A percentile compares a stretch with the other conserved stretches of the same genome.
Evolutionary conservation across 2,113 vertebrate species (phyloP).

Genomic region (Ptychochromis oligacanthus): DNA sequence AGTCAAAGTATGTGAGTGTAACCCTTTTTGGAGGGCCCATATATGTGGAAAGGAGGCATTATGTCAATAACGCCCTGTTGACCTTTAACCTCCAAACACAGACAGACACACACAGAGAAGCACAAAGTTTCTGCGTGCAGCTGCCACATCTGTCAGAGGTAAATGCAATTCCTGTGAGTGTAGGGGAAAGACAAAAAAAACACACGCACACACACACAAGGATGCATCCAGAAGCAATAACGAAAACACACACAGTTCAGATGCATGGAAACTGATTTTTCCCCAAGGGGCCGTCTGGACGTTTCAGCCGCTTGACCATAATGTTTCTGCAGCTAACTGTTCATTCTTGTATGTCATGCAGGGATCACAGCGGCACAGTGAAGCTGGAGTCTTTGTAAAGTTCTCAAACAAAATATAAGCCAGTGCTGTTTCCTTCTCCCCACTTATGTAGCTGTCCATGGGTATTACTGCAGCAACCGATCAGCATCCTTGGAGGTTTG

Average conservation of each 20-base stretch:
- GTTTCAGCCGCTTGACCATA: slow-evolving; percentile 40
- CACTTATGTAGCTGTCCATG: background rate
- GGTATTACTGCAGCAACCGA: background rate
- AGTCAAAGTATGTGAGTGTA: slow-evolving; percentile 1
- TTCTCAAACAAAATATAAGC: background rate
- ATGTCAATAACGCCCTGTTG: background rate
- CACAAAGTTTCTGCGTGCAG: slow-evolving; percentile 2
- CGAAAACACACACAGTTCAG: background rate
- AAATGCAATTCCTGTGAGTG: slow-evolving; percentile 34
- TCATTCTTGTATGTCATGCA: slow-evolving; percentile 20
- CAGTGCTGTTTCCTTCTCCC: background rate
- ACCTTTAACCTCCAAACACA: background rate
- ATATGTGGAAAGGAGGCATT: slow-evolving; percentile 42
- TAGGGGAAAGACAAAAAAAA: background rate
- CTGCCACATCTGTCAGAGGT: slow-evolving; percentile 34
- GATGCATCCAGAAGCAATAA: background rate
- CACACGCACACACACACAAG: too few relatives aligned
- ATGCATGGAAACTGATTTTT: slow-evolving; percentile 55
- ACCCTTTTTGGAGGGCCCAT: slow-evolving; percentile 11
- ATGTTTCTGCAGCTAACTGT: slow-evolving; percentile 5
- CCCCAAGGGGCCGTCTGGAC: slow-evolving; percentile 17
- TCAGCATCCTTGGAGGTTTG: background rate
- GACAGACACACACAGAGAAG: background rate
- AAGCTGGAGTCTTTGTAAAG: background rate
- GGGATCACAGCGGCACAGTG: background rate